A percentile compares a stretch with the other conserved stretches of the same genome.
phyloP scores from a whole-genome alignment of 2,888 invertebrate species.

The Drosophila macrothrix region DNA sequence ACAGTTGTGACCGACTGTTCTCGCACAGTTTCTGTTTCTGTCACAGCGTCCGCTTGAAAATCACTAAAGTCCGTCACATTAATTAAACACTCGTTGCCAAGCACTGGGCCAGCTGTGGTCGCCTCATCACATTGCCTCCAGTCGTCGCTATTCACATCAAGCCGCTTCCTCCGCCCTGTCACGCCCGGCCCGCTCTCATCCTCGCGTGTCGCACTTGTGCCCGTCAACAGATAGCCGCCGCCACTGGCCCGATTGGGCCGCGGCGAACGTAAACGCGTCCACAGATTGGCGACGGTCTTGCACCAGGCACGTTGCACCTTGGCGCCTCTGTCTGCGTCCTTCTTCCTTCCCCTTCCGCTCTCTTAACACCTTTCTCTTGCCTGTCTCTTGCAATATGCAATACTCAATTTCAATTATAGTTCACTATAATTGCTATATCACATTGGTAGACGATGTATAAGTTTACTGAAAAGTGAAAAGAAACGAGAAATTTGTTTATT shows the following conservation, averaged over 20 bases:
- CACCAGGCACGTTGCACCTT: constrained; percentile 63
- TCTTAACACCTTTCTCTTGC: not conserved
- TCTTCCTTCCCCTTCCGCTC: not conserved
- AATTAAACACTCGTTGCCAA: constrained; percentile 81
- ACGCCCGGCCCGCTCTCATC: constrained; percentile 67
- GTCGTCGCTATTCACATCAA: constrained; percentile 15
- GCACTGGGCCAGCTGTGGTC: constrained; percentile 16
- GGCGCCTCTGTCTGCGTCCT: constrained; percentile 44
- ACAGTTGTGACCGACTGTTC: constrained; percentile 35
- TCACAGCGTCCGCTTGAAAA: constrained; percentile 53
- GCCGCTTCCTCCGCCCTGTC: constrained; percentile 68
- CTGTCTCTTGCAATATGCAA: not conserved
- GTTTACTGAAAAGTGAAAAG: constrained; percentile 1
- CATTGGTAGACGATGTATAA: not conserved
- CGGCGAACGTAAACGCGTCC: constrained; percentile 85
- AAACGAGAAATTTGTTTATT: not conserved
- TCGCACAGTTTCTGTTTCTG: constrained; percentile 31
- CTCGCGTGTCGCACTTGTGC: constrained; percentile 75
- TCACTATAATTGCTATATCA: constrained; percentile 32
- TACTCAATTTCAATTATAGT: constrained; percentile 44
- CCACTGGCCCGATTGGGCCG: constrained; percentile 85
- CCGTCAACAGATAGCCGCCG: constrained; percentile 83
- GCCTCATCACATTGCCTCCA: constrained; percentile 29
- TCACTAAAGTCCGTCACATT: constrained; percentile 81
- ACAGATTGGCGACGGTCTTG: constrained; percentile 84